Conservation (phyloP, 2,888 invertebrate genomes). For the Endomychus coccineus region DNA sequence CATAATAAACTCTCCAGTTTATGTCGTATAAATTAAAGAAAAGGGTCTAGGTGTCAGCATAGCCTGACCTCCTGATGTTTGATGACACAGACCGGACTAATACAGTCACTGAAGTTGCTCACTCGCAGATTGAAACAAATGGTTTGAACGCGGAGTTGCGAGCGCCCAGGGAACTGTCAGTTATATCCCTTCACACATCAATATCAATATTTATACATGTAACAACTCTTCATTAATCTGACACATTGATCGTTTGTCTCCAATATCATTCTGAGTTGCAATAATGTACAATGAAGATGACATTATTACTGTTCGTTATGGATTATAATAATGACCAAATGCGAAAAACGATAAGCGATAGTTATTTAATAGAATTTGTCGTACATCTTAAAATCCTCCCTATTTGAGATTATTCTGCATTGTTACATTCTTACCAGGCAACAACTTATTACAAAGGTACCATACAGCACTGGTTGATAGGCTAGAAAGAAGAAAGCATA, state of each 20-base stretch:
- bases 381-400: too few relatives aligned
- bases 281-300: too few relatives aligned
- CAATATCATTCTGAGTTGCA: too few relatives aligned
- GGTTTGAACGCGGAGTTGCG: constrained; percentile 36
- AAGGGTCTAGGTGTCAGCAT: constrained; percentile 24
- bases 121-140: constrained; percentile 52
- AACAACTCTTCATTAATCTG: constrained; percentile 43
- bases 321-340: too few relatives aligned
- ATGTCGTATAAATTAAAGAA: constrained; percentile 24
- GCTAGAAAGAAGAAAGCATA: too few relatives aligned
- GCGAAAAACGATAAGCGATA: too few relatives aligned
- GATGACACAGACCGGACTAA: constrained; percentile 34
- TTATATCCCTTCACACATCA: constrained; percentile 48
- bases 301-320: too few relatives aligned
- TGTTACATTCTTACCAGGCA: too few relatives aligned
- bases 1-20: constrained; percentile 22
- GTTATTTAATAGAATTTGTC: too few relatives aligned
- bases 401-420: too few relatives aligned
- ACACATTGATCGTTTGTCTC: constrained; percentile 37
- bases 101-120: constrained; percentile 37
- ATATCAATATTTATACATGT: constrained; percentile 43
- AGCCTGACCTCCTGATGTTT: constrained; percentile 30
- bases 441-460: too few relatives aligned
- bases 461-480: too few relatives aligned
- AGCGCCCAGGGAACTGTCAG: constrained; percentile 42